phyloP scores from a whole-genome alignment of 2,888 invertebrate genomes.

The Leptinotarsa rubiginosa region DNA sequence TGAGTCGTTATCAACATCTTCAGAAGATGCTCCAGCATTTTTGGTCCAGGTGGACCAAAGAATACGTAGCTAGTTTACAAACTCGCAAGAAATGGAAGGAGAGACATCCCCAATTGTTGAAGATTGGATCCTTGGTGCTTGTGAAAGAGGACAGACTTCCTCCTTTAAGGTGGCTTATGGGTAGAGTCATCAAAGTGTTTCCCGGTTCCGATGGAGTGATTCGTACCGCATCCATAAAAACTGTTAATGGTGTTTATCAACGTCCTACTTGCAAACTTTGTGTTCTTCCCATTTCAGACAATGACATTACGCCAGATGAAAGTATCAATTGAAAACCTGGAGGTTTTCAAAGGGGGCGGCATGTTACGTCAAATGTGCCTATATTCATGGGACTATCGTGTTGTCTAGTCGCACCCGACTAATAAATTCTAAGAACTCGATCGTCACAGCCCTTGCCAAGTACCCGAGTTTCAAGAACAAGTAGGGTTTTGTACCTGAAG shows the following conservation, averaged over 20 bases:
- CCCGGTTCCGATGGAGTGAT: constrained; percentile 26
- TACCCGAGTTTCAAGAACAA: no score
- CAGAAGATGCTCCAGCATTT: constrained; percentile 38
- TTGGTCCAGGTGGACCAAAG: constrained; percentile 38
- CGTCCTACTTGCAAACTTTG: constrained; percentile 15
- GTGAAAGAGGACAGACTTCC: constrained; percentile 28
- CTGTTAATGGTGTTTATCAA: constrained; percentile 8
- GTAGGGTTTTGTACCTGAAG: no score
- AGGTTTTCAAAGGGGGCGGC: not conserved
- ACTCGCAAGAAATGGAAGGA: constrained; percentile 35
- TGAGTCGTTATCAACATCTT: constrained; percentile 47
- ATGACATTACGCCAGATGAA: not conserved
- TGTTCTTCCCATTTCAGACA: not conserved
- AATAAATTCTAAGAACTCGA: no score
- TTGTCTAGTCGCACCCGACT: no score
- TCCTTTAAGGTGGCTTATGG: constrained; percentile 28
- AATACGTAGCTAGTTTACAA: constrained; percentile 50
- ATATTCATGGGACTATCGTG: not conserved
- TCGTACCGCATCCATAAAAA: constrained; percentile 13
- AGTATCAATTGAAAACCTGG: not conserved
- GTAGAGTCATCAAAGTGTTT: constrained; percentile 20
- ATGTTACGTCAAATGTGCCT: not conserved
- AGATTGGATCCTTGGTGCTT: constrained; percentile 19
- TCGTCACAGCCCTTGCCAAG: no score
- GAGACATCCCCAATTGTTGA: constrained; percentile 5